phyloP scores from a whole-genome alignment of 2,113 vertebrate genomes.

The Lota lota region DNA sequence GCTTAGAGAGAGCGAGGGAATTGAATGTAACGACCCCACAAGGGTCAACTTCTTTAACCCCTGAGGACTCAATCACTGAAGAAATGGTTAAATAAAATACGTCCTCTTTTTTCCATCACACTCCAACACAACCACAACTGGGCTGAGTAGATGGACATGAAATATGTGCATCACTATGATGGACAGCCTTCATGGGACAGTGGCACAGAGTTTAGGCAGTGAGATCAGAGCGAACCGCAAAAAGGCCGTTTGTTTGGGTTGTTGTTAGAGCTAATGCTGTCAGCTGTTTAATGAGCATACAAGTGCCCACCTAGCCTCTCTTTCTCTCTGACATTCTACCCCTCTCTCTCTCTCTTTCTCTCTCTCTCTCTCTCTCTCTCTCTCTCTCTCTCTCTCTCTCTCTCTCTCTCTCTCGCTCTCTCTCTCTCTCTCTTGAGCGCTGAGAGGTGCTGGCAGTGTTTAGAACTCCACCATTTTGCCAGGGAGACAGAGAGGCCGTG shows the following conservation, averaged over 20 bases:
- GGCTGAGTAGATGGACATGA: no score
- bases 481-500: constrained; percentile 49
- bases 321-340: no score
- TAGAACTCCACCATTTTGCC: constrained; percentile 34
- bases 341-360: constrained; percentile 11
- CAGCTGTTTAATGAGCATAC: constrained; percentile 46
- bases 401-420: neutral
- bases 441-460: constrained; percentile 54
- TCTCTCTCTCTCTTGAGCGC: neutral
- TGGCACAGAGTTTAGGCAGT: no score
- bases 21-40: constrained; percentile 42
- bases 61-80: constrained; percentile 12
- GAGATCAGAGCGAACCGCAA: neutral
- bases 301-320: constrained; percentile 20
- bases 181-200: neutral
- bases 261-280: constrained; percentile 36
- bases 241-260: constrained; percentile 24
- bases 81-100: no score
- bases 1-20: constrained; percentile 48
- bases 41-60: constrained; percentile 69
- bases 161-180: no score
- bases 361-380: neutral
- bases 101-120: no score
- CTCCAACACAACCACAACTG: no score
- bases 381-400: neutral